Evolutionary conservation across 2,888 invertebrate genomes (phyloP).

Genomic region (Macropis europaea): DNA sequence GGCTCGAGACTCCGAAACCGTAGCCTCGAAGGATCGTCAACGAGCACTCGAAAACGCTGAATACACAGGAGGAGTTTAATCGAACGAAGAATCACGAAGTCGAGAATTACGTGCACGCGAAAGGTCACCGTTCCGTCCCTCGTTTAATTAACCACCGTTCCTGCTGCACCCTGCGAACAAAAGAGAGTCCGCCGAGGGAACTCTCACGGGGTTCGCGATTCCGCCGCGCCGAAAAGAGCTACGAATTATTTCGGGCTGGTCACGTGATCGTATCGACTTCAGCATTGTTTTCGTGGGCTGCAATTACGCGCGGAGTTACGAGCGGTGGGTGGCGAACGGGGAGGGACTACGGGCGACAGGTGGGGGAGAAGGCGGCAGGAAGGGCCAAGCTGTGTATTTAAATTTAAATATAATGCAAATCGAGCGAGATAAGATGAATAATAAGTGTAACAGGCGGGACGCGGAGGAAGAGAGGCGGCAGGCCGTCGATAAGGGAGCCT

Average conservation of each 20-base stretch:
- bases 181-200: constrained; percentile 36
- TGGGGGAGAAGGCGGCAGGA: constrained; percentile 30
- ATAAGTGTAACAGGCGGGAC: constrained; percentile 68
- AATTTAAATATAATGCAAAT: constrained; percentile 78
- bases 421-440: constrained; percentile 76
- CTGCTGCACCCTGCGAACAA: constrained; percentile 17
- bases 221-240: constrained; percentile 32
- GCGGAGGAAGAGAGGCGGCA: constrained; percentile 46
- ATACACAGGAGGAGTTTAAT: too few relatives aligned
- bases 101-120: constrained; percentile 28
- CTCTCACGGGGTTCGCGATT: constrained; percentile 46
- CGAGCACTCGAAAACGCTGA: too few relatives aligned
- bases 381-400: constrained; percentile 63
- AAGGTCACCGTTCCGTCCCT: constrained; percentile 20
- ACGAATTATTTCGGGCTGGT: constrained; percentile 62
- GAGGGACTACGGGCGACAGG: constrained; percentile 23
- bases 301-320: constrained; percentile 63
- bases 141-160: constrained; percentile 42
- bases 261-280: constrained; percentile 63
- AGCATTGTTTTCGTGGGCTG: constrained; percentile 66
- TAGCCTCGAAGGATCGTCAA: too few relatives aligned
- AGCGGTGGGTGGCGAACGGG: constrained; percentile 51
- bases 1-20: too few relatives aligned
- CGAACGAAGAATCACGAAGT: constrained; percentile 5
- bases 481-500: constrained; percentile 64